phyloP scores from a whole-genome alignment of 2,113 vertebrate species.

The Willisornis vidua region DNA sequence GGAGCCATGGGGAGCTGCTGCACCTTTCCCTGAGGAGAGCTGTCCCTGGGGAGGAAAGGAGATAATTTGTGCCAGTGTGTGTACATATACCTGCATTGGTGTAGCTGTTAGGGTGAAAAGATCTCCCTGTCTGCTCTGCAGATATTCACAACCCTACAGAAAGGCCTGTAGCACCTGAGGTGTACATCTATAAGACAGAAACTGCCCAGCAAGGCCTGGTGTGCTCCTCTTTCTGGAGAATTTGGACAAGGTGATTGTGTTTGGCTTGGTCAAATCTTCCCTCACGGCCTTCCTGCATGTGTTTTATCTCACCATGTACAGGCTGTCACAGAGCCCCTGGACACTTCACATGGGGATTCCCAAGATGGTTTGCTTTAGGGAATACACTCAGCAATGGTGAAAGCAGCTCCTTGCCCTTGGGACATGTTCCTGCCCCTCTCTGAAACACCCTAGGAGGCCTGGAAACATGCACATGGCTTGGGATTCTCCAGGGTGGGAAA shows the following conservation, averaged over 20 bases:
- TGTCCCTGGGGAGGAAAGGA: not conserved
- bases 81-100: rapidly evolving
- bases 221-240: not conserved
- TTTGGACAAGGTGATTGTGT: not conserved
- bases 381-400: rapidly evolving
- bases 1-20: not conserved
- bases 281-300: not conserved
- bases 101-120: not conserved
- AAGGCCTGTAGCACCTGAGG: not conserved
- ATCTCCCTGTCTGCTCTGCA: not conserved
- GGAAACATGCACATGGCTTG: not conserved
- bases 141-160: not conserved
- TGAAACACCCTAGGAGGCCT: not conserved
- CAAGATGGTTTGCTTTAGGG: not conserved
- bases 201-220: not conserved
- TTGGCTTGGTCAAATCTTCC: not conserved
- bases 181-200: rapidly evolving
- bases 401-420: not conserved
- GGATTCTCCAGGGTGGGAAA: not conserved
- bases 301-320: rapidly evolving
- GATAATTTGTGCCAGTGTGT: not conserved
- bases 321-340: not conserved
- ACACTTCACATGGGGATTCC: not conserved
- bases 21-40: not conserved
- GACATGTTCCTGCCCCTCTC: rapidly evolving